Base-by-base conservation (phyloP, 2,888 invertebrate species). In the Elmis aenea region DNA sequence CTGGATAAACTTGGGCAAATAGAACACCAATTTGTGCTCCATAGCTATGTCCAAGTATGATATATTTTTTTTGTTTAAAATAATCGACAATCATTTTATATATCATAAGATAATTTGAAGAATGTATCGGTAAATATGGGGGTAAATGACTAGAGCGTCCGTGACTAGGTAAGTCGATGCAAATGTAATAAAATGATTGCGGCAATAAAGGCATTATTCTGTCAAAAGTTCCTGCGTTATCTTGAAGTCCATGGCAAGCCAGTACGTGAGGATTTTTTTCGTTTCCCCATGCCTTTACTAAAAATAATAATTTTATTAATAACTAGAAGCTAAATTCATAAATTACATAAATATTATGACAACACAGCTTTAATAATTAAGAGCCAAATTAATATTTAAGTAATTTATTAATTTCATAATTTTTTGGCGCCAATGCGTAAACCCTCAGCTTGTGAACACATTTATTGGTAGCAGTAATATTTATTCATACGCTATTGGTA, bases 201-300 rank as follows among this genome's bases (percentile, higher is more conserved):
- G 79, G 75, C 18, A 82, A 54, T 10, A 70, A 52, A n/a, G 70
- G 70, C 9, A 78, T 68, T 2, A 82, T 55, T 0, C 70, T 66
- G 35, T 79, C 70, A 58, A 77, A 81, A 24, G 73, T 69, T 1
- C 74, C 76, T 0, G 76, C 75, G 4, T 78, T 77, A 57, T 81
- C 81, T 48, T 72, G 62, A 38, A 67, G 56, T 0, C 81, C 81
- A 49, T 81, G 81, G 12, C 77, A 64, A 2, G 74, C 68, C 12
- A 82, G 56, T 5, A 79, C 70, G 0, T 76, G 73, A 2, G 73
- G 71, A 26, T 74, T 63, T 12, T 59, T 55, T 50, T 70, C 67
- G 39, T 74, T 62, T 1, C 81, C 81, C 79, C 79, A 81, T 40
- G 75, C 70, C 58, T 78, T 70, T 10, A 74, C 80, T 79, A 59